Evolutionary conservation across 2,888 invertebrate species (phyloP), one percentile per base, ranked within the genome.

Genomic region (Apoda limacodes): DNA sequence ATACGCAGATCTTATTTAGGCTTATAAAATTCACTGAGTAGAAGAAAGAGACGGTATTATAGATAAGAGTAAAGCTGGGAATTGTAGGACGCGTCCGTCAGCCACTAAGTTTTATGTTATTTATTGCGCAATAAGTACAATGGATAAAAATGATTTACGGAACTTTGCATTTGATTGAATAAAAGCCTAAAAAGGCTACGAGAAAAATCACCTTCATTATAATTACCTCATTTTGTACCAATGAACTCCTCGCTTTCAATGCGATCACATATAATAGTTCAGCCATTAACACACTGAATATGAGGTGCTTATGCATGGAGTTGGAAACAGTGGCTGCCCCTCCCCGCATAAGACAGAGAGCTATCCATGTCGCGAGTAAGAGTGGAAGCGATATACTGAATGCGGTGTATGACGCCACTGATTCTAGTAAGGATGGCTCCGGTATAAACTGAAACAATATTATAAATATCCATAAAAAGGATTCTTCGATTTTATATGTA

Each of bases 281-380:
- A 0, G 92, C 91, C 48, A 92, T 82, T 55, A 98, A 90, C 12
- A 96, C 89, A 54, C 93, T 93, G 39, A 95, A 84, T n/a, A 96
- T 89, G 5, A 97, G 83, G 61, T 98, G 96, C 56, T 95, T 93
- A 57, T 95, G 92, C 41, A 97, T 96, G 11, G 92, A 92, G 67
- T 96, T 96, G 25, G 95, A 93, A 50, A 97, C 97, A 0, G 93
- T 93, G 34, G 90, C 88, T 0, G 85, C 76, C 9, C 90, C 89
- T 2, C 95, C 94, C 4, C 93, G 84, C 47, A 96, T 87, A 24
- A 93, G 70, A 21, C 91, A 90, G 28, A 97, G 76, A 11, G 94
- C 90, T 5, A 92, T 67, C 58, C 95, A 86, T 0, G 95, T 90
- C 30, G 87, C 80, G 9, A 92, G 67, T 3, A 98, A 78, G 9